Conservation (phyloP, 1,140 invertebrate species). For the Aphelenchoides fujianensis region DNA sequence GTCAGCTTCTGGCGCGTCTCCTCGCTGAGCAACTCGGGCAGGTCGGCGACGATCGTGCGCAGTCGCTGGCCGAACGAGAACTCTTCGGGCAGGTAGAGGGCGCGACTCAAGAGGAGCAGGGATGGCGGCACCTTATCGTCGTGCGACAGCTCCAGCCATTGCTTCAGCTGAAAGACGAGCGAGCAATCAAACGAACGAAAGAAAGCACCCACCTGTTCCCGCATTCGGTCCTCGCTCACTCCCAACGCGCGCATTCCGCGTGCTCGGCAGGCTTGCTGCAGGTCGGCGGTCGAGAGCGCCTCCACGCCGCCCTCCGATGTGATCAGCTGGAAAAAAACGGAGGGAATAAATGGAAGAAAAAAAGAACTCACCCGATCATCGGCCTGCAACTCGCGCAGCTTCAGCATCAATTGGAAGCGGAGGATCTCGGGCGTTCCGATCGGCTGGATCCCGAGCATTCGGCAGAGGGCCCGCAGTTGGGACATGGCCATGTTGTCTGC, state of each 20-base stretch:
- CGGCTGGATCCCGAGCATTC: conserved; percentile 80
- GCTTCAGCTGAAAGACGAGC: conserved; percentile 67
- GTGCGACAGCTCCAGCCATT: conserved; percentile 93
- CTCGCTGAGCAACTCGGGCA: conserved; percentile 56
- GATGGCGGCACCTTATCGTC: conserved; percentile 92
- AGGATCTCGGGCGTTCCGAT: conserved; percentile 85
- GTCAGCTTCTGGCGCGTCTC: conserved; percentile 57
- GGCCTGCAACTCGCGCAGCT: conserved; percentile 79
- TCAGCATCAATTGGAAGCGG: conserved; percentile 86
- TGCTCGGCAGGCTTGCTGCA: conserved; percentile 86
- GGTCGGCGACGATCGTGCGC: conserved; percentile 43
- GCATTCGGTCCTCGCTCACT: conserved; percentile 79
- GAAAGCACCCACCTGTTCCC: conserved; percentile 71
- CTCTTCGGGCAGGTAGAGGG: conserved; percentile 68
- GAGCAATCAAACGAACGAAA: background rate
- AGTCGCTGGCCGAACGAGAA: conserved; percentile 55
- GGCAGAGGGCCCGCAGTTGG: conserved; percentile 86
- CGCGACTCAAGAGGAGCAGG: conserved; percentile 82
- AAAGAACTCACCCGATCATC: conserved; percentile 76
- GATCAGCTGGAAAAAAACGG: conserved; percentile 74
- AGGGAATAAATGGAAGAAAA: background rate
- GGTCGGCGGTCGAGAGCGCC: conserved; percentile 78
- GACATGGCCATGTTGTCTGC: conserved; percentile 78
- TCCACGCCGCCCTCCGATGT: conserved; percentile 85
- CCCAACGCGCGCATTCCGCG: conserved; percentile 96